Evolutionary conservation across 2,797 vertebrate genomes (phyloP), one percentile per base, ranked within the genome.

Genomic region (Brotula barbata): DNA sequence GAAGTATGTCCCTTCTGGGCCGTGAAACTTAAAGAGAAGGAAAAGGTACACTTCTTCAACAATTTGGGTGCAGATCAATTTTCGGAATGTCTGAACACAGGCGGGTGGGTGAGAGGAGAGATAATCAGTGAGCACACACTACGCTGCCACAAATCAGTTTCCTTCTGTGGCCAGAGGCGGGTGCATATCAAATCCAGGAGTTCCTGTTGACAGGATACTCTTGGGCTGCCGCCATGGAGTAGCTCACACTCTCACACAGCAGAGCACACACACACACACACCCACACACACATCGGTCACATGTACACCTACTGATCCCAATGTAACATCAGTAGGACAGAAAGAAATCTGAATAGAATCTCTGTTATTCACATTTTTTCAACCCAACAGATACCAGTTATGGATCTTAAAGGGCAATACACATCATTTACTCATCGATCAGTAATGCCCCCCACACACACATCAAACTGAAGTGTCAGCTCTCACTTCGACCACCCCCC

Each of bases 181-280:
- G 58, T 75, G 76, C 75, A 60, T 82, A 86, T 88, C 90, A 89
- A 87, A 85, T 61, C 60, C 71, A 79, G 75, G 75, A 87, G 86
- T 90, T 92, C 91, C 89, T 92, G 90, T 92, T 91, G 89, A 92
- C 90, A 89, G 86, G 85, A 85, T 69, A 73, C 75, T 81, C 80
- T 68, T 76, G 71, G 74, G 58, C 82, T 76, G 70, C 44, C 56
- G 85, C 77, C 77, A 77, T 37, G 56, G 53, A 80, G 73, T 39
- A 63, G 78, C 76, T 80, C 68, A 45, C 82, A 59, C 68, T 58
- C 75, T 45, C 79, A 61, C 70, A 59, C 67, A 31, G 21, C 36
- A 22, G 6, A 43, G 12, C 34, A 13, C 17, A 42, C 43, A 63
- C 65, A 55, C 65, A 28, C 50, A 37, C 63, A 16, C 50, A 65